These are phyloP conservation scores for Dynastes hyllus DNA, from an alignment of 2,888 invertebrate genomes.

Conservation along the genomic window DNA sequence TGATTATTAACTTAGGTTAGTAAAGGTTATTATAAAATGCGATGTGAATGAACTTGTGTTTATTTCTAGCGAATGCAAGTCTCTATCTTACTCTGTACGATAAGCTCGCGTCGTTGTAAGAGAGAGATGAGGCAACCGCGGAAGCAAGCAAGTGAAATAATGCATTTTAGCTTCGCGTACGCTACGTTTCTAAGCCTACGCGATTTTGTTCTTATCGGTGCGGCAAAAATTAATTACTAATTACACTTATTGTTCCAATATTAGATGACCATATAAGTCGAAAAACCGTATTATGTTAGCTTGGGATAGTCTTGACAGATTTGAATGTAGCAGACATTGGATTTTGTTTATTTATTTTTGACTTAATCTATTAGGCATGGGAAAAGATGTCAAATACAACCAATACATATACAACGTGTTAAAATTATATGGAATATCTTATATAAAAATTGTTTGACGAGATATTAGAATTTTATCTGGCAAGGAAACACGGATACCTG, in stretches of 20 bases:
- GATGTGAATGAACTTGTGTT: slow-evolving; percentile 67
- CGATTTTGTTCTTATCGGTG: not conserved
- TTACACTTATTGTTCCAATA: slow-evolving; percentile 29
- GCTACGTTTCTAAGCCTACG: slow-evolving; percentile 2
- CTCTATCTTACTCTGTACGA: slow-evolving; percentile 42
- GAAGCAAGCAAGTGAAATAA: slow-evolving; percentile 24
- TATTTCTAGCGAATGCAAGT: slow-evolving; percentile 43
- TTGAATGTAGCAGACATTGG: not conserved
- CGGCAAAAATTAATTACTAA: slow-evolving; percentile 45
- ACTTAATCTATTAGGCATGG: no score
- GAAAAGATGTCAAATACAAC: no score
- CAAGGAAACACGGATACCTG: no score
- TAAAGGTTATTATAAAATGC: slow-evolving; percentile 69
- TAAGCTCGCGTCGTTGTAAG: not conserved
- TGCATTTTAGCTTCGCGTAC: slow-evolving; percentile 42
- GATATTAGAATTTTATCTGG: no score
- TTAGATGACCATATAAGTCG: not conserved
- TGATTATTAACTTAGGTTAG: slow-evolving; percentile 68
- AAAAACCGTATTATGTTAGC: not conserved
- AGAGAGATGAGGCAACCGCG: slow-evolving; percentile 13
- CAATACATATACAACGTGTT: no score
- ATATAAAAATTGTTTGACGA: no score
- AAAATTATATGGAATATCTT: no score
- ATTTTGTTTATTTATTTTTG: not conserved
- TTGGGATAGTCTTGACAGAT: not conserved